Evolutionary conservation across 1,140 invertebrate species (phyloP).

Genomic region (Tetramorium simillimum): DNA sequence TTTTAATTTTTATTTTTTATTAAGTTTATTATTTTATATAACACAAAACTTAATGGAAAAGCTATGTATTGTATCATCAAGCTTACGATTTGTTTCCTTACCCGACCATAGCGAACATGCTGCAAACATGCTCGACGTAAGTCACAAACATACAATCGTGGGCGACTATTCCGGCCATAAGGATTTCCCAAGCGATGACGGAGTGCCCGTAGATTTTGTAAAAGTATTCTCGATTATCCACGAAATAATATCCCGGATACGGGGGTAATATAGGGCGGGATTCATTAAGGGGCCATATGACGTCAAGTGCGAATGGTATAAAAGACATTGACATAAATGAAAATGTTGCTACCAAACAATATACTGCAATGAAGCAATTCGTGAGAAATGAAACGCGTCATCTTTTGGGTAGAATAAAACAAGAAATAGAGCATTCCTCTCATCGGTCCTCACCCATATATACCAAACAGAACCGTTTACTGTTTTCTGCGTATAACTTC

Average conservation of each 20-base stretch:
- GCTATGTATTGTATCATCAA: not conserved
- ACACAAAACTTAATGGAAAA: not conserved
- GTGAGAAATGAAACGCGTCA: not conserved
- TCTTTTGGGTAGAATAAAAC: not conserved
- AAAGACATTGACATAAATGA: conserved; percentile 22
- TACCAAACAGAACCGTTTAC: not conserved
- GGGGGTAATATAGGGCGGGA: conserved; percentile 13
- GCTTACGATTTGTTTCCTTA: not conserved
- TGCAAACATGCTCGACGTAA: conserved; percentile 56
- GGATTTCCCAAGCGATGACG: not conserved
- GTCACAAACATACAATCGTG: conserved; percentile 29
- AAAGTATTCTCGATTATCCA: conserved; percentile 37
- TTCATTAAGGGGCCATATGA: conserved; percentile 37
- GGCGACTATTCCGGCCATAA: conserved; percentile 5
- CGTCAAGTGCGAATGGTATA: conserved; percentile 10
- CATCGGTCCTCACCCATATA: not conserved
- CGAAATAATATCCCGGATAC: conserved; percentile 40
- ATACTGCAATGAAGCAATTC: conserved; percentile 7
- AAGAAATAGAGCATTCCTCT: not conserved
- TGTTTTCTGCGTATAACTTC: conserved; percentile 1
- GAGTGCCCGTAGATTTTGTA: conserved; percentile 32
- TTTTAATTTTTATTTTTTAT: no score
- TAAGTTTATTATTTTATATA: no score
- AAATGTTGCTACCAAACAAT: not conserved
- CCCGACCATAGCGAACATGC: conserved; percentile 47